Evolutionary conservation across 2,888 invertebrate genomes (phyloP).

Genomic region (Brachyptera putata): DNA sequence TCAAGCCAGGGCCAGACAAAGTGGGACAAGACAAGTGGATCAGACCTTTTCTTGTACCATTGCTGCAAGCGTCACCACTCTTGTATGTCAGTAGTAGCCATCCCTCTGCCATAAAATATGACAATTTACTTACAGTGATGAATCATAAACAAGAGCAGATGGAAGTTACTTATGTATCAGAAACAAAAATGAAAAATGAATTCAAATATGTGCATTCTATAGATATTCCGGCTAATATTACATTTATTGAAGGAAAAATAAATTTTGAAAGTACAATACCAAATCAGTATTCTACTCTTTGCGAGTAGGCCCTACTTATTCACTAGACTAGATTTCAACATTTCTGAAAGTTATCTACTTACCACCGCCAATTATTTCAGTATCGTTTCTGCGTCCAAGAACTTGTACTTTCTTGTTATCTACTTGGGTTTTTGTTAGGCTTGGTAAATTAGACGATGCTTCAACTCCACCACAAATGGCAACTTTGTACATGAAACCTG

Average conservation of each 20-base stretch:
- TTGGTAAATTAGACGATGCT: background rate
- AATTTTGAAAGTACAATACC: no score
- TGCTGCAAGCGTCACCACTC: constrained; percentile 2
- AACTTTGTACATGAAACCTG: background rate
- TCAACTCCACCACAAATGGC: background rate
- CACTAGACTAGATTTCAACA: no score
- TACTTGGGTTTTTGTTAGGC: background rate
- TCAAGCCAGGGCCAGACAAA: background rate
- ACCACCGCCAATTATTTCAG: background rate
- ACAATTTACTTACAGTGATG: background rate
- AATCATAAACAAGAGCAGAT: background rate
- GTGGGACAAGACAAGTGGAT: background rate
- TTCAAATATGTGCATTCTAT: no score
- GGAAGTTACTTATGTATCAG: background rate
- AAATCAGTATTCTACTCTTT: no score
- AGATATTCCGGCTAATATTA: no score
- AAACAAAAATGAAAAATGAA: no score
- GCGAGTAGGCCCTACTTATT: no score
- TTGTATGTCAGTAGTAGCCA: constrained; percentile 1
- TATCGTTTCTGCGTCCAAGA: background rate
- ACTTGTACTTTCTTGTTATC: background rate
- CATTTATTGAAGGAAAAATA: no score
- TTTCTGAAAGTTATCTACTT: no score
- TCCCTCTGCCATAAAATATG: background rate
- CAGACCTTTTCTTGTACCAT: background rate